Conservation (phyloP, 2,113 vertebrate genomes). For the Neopipo cinnamomea region DNA sequence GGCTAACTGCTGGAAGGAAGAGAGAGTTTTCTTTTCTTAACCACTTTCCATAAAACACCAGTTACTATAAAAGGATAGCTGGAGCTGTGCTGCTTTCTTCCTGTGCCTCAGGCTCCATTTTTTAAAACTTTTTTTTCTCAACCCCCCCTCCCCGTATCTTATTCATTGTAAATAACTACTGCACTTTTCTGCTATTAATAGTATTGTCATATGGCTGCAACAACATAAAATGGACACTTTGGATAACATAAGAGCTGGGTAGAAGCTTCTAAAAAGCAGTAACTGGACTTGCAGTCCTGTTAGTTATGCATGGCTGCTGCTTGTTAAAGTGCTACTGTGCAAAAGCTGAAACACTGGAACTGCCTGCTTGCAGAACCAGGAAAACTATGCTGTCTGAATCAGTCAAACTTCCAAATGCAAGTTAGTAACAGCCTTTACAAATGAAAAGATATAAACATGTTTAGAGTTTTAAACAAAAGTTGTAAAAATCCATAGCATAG, state of each 20-base stretch:
- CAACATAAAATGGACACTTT: background rate
- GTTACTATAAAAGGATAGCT: conserved; percentile 54
- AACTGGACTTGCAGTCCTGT: conserved; percentile 3
- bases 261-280: background rate
- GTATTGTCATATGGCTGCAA: background rate
- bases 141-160: background rate
- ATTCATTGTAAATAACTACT: background rate
- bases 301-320: conserved; percentile 55
- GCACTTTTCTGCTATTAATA: background rate
- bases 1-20: conserved; percentile 1
- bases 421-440: background rate
- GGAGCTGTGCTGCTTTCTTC: conserved; percentile 16
- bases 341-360: conserved; percentile 40
- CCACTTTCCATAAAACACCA: conserved; percentile 21
- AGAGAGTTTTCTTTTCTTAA: conserved; percentile 15
- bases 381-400: background rate
- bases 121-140: background rate
- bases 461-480: background rate
- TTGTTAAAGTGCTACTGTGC: conserved; percentile 48
- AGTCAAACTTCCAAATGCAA: background rate
- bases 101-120: background rate
- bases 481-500: background rate
- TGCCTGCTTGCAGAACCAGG: conserved; percentile 35
- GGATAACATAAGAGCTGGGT: background rate
- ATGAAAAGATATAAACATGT: background rate